A percentile compares a stretch with the other conserved stretches of the same genome.
These are phyloP conservation scores for Dorcus parallelipipedus DNA, from an alignment of 2,888 invertebrate genomes.

Conservation along the genomic window DNA sequence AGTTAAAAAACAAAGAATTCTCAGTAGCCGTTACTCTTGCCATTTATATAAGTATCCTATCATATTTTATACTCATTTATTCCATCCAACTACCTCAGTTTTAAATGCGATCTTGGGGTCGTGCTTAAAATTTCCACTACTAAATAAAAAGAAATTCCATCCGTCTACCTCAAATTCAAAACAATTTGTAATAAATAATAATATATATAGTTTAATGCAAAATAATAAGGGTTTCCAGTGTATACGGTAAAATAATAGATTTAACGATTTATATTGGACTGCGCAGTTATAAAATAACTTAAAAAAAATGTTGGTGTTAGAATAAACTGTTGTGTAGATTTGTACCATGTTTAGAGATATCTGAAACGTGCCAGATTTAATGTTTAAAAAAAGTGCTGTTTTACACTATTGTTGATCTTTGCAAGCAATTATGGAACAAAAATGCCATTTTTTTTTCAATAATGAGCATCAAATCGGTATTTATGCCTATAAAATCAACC, in stretches of 20 bases:
- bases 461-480: too few relatives aligned
- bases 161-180: conserved; percentile 48
- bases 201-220: conserved; percentile 35
- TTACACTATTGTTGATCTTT: too few relatives aligned
- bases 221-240: conserved; percentile 49
- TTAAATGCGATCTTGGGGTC: conserved; percentile 15
- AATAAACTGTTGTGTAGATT: conserved; percentile 39
- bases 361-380: conserved; percentile 33
- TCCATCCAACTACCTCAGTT: conserved; percentile 71
- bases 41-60: conserved; percentile 19
- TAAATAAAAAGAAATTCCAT: conserved; percentile 42
- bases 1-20: conserved; percentile 19
- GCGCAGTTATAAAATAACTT: conserved; percentile 42
- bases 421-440: too few relatives aligned
- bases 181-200: conserved; percentile 20
- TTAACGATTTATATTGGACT: conserved; percentile 35
- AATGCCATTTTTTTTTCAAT: too few relatives aligned
- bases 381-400: neutral
- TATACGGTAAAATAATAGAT: conserved; percentile 43
- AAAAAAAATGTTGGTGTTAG: conserved; percentile 37
- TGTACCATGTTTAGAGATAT: conserved; percentile 33
- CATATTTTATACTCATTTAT: conserved; percentile 10
- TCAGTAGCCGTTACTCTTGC: conserved; percentile 35
- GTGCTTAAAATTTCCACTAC: conserved; percentile 12
- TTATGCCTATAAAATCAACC: too few relatives aligned